Base-by-base conservation (phyloP, 92 coral and sea anemone genomes). In the Palythoa grandis region DNA sequence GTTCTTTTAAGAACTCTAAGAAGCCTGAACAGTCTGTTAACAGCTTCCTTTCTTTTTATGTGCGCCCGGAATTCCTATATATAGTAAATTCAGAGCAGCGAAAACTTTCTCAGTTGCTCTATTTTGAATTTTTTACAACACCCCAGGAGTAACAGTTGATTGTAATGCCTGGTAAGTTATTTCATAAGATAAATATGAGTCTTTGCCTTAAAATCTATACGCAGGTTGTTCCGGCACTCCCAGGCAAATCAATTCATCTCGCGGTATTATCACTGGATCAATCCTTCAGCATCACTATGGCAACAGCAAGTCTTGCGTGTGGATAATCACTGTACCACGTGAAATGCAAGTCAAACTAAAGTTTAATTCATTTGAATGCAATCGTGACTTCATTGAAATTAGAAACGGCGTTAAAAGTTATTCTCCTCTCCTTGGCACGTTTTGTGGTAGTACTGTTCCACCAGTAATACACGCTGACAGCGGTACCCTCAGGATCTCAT, bases 241-340 rank as follows among this genome's bases (percentile, higher is more conserved):
- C 16, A 72, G 47, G 47, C 76, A 39, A 39, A 40, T 72, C 56
- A 17, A 12, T 43, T 43, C 76, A 13, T 24, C 76, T 3, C n/a
- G 76, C 40, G 76, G 76, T 40, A 12, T 40, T 47, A 40, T 72
- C 24, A 72, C 76, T 43, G 76, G 76, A 5, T 72, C 76, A 2
- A 39, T 37, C 76, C 76, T 40, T 19, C 76, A 72, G 25, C 76
- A 72, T 72, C 76, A 72, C 54, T 72, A 72, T 72, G 76, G 76
- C 76, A 72, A 72, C 54, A 72, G 76, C 24, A 38, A 72, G 47
- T 54, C 76, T 72, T 72, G 76, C 22, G 76, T 72, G 53, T 72
- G 76, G 76, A 40, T 72, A 12, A 72, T 72, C 76, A 40, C 76
- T 47, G 76, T 72, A 22, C 76, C 76, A 16, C 54, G 24, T 72